Evolutionary conservation across 1,140 invertebrate species (phyloP), one percentile per base, ranked within the genome.

Genomic region (Drosophila ohnishii): DNA sequence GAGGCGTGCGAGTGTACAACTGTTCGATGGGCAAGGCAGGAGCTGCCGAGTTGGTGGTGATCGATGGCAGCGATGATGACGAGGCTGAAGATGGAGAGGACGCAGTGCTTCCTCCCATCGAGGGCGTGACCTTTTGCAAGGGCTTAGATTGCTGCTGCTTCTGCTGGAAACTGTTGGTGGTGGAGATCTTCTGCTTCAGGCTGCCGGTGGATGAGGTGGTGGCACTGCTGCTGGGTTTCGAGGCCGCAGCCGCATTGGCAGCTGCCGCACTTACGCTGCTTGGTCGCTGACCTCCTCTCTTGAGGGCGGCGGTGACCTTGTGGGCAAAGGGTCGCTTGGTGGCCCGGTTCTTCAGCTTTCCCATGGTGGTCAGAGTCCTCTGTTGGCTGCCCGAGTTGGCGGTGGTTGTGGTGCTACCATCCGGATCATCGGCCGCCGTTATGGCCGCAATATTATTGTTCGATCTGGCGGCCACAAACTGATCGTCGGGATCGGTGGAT

Each of bases 371-470:
- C 16, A 91, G 19, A 0, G 90, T 91, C 45, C 90, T 82, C 34
- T 91, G 90, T 50, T 76, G 73, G 8, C 61, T 76, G 42, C 73
- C 73, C 11, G 62, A n/a, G 40, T 76, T 89, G 8, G 78, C 71
- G 3, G 75, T 84, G 48, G 76, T 83, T 37, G 81, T 89, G 32
- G 61, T 71, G 57, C 44, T 80, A 57, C 50, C 42, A 45, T 90
- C 90, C 9, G 74, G 57, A 56, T 88, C 70, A 53, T 88, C 84
- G 2, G 90, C 80, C 0, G 90, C 90, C 7, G 90, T 89, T n/a
- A 84, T 91, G 3, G 90, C 90, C 4, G 86, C 83, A 34, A 90
- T 90, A 40, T 90, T 89, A 40, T 91, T 91, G 37, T 89, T 89
- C 7, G 90, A 91, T 39, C 90, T 73, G 7, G 90, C 90, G 6